Base-by-base conservation (phyloP, 2,797 vertebrate genomes). In the Centropyge bicolor region DNA sequence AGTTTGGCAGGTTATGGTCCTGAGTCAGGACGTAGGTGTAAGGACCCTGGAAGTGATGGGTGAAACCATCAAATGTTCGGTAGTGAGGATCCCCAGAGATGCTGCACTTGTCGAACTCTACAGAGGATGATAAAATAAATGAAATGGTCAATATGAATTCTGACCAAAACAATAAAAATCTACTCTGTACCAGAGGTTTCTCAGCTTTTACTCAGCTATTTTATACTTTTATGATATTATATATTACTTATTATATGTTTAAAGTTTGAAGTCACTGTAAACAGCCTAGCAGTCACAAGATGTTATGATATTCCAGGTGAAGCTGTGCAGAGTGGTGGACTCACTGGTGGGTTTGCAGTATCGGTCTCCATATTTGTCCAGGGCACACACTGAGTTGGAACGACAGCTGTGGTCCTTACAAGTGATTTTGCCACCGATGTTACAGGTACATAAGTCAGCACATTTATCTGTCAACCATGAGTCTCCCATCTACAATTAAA, bases 1-100 rank as follows among this genome's bases (percentile, higher is more conserved):
- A 87, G 1, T 1, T 51, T 0, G 86, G 86, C 24, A 93, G 81
- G 9, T 69, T 4, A 14, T 87, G 77, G 3, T 76, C 76, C 82
- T 92, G 86, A 9, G 94, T 76, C 69, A 97, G 90, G 27, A 92
- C 16, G 38, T 97, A 97, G 27, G 95, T 97, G 91, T 95, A 88
- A 0, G 89, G 77, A 13, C 97, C 97, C 79, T 94, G 95, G 91
- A 95, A 97, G 89, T 92, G 92, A 87, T 96, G 96, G 41, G 64
- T 88, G 81, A 95, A 90, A 4, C 84, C 71, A 45, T 97, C 97
- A 8, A 97, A 97, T 0, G 96, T 98, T 27, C 76, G 86, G 87
- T 96, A 93, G 87, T 95, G 95, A 17, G 96, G 96, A 86, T 98
- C 97, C 1, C 97, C 96, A 0, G 92, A 93, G 76, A 97, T 43